Percentiles rank a stretch among this genome's conserved stretches.
Conservation (phyloP, 2,888 invertebrate species). For the Artemia sinica region DNA sequence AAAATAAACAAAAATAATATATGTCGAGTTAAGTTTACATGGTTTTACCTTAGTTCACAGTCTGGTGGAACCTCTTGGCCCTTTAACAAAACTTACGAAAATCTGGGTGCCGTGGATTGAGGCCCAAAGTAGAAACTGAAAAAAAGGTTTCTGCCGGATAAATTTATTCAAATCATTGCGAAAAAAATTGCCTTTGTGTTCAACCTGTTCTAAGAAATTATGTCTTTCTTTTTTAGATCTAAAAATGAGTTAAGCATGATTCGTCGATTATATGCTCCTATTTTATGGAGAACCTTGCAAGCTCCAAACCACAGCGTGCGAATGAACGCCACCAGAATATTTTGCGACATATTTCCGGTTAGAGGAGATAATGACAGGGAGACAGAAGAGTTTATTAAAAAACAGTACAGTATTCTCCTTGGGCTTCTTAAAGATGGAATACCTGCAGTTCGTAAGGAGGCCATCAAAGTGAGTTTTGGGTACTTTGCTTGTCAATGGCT, state of each 20-base stretch:
- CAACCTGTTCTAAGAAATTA: no score
- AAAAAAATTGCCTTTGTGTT: no score
- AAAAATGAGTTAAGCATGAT: not conserved
- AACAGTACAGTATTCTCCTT: not conserved
- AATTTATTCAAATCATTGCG: no score
- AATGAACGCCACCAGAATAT: slow-evolving; percentile 12
- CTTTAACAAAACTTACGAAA: no score
- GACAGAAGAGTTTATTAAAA: not conserved
- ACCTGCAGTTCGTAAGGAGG: not conserved
- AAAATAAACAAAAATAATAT: no score
- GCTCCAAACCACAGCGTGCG: not conserved
- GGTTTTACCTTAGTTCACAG: no score
- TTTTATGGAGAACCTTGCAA: slow-evolving; percentile 3
- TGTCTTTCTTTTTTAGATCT: not conserved
- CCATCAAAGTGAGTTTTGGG: not conserved
- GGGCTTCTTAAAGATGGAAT: not conserved
- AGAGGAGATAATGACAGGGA: not conserved
- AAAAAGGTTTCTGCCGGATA: no score
- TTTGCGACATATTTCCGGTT: not conserved
- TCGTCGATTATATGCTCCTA: slow-evolving; percentile 1
- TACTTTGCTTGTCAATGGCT: no score
- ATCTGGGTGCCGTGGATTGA: no score
- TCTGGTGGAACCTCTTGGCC: no score
- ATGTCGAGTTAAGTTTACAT: no score
- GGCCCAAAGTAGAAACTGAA: no score